Conservation (phyloP, 2,888 invertebrate genomes). For the Nephrotoma guestfalica region DNA sequence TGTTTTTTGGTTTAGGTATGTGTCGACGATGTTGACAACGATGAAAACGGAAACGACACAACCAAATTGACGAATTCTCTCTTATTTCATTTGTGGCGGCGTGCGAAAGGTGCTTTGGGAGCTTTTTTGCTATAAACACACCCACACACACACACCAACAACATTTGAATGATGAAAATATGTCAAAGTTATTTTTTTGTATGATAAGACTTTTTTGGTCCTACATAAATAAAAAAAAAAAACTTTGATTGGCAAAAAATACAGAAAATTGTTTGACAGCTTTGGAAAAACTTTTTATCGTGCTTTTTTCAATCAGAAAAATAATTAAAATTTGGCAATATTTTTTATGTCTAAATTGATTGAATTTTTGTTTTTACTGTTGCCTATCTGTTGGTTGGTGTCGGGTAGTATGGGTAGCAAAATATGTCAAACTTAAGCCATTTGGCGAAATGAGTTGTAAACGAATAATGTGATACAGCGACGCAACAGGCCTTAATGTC, state of each 20-base stretch:
- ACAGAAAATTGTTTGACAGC: not conserved
- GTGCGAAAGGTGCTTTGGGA: not conserved
- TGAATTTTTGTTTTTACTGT: not conserved
- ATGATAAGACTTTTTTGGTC: not conserved
- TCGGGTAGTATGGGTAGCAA: no score
- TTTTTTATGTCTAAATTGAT: not conserved
- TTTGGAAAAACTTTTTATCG: not conserved
- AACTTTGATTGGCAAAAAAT: not conserved
- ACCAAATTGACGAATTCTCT: not conserved
- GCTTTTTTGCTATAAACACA: not conserved
- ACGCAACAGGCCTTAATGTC: no score
- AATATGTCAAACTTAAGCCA: no score
- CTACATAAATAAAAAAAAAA: not conserved
- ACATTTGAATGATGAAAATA: not conserved
- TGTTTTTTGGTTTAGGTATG: no score
- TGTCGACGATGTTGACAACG: not conserved
- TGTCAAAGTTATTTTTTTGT: not conserved
- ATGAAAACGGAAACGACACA: not conserved
- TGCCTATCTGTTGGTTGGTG: not conserved
- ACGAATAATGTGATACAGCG: no score
- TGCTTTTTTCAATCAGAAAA: not conserved
- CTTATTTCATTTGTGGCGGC: not conserved
- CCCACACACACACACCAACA: not conserved
- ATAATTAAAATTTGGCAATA: not conserved
- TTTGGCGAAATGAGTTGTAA: no score